Evolutionary conservation across 92 coral and sea anemone genomes (phyloP).

Genomic region (Pocillopora meandrina): DNA sequence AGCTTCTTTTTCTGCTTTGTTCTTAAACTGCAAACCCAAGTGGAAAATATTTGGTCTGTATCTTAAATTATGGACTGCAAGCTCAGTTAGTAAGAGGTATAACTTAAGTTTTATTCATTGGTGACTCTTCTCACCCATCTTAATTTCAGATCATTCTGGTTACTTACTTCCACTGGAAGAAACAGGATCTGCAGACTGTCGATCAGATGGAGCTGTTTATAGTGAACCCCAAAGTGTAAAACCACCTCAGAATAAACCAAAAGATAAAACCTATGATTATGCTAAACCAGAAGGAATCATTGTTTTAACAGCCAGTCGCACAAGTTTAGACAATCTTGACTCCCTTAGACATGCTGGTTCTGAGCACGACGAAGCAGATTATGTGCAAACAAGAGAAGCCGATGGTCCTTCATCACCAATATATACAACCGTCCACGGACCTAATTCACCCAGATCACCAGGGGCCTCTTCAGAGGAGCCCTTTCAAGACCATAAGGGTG

Average conservation of each 20-base stretch:
- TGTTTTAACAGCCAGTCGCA: neutral
- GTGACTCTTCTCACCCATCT: neutral
- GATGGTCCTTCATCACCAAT: slow-evolving; percentile 21
- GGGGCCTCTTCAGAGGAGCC: neutral
- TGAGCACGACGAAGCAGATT: neutral
- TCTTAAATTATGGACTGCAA: too few relatives aligned
- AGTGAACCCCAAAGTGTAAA: neutral
- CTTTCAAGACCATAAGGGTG: neutral
- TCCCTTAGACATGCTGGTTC: neutral
- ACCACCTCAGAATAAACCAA: slow-evolving; percentile 9
- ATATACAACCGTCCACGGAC: slow-evolving; percentile 25
- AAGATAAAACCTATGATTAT: slow-evolving; percentile 25
- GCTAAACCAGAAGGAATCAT: slow-evolving; percentile 31
- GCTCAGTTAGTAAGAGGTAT: too few relatives aligned
- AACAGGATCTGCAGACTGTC: neutral
- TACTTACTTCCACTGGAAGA: slow-evolving; percentile 36
- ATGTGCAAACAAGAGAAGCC: neutral
- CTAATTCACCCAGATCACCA: slow-evolving; percentile 10
- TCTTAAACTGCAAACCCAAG: too few relatives aligned
- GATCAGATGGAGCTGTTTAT: slow-evolving; percentile 3
- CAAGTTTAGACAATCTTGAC: slow-evolving; percentile 32
- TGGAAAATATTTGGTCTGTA: too few relatives aligned
- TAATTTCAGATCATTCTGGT: slow-evolving; percentile 19
- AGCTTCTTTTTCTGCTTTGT: too few relatives aligned
- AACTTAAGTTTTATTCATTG: too few relatives aligned